Conservation (phyloP, 2,888 invertebrate genomes). For the Agonopterix heracliana region DNA sequence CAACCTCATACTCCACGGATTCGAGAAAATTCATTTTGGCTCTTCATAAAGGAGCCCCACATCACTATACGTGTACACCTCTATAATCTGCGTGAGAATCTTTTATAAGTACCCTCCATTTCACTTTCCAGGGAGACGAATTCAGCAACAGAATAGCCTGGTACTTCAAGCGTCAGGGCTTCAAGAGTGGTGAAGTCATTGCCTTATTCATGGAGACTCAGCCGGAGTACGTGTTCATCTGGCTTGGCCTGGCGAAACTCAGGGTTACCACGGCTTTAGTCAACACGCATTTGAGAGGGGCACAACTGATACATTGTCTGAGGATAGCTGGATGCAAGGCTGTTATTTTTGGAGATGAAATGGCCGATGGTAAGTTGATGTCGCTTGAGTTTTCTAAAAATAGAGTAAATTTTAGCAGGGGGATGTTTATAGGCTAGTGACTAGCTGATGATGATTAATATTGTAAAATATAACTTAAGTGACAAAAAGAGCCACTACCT, state of each 20-base stretch:
- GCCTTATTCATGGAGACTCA: conserved; percentile 93
- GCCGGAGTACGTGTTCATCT: conserved; percentile 90
- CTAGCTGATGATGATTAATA: too few species aligned
- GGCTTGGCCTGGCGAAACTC: conserved; percentile 93
- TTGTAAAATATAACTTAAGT: too few species aligned
- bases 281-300: conserved; percentile 89
- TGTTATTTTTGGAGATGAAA: conserved; percentile 84
- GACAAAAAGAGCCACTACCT: too few species aligned
- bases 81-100: too few species aligned
- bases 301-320: conserved; percentile 88
- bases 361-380: conserved; percentile 55
- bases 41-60: too few species aligned
- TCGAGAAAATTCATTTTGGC: too few species aligned
- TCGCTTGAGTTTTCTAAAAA: neutral
- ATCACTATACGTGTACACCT: too few species aligned
- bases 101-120: neutral
- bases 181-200: conserved; percentile 85
- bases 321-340: conserved; percentile 85
- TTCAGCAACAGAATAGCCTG: conserved; percentile 75
- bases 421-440: too few species aligned
- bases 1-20: too few species aligned
- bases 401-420: too few species aligned
- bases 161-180: conserved; percentile 72
- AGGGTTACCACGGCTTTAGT: conserved; percentile 90
- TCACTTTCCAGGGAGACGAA: conserved; percentile 67